Conservation (phyloP, 2,797 vertebrate species). For the Tachyglossus aculeatus region DNA sequence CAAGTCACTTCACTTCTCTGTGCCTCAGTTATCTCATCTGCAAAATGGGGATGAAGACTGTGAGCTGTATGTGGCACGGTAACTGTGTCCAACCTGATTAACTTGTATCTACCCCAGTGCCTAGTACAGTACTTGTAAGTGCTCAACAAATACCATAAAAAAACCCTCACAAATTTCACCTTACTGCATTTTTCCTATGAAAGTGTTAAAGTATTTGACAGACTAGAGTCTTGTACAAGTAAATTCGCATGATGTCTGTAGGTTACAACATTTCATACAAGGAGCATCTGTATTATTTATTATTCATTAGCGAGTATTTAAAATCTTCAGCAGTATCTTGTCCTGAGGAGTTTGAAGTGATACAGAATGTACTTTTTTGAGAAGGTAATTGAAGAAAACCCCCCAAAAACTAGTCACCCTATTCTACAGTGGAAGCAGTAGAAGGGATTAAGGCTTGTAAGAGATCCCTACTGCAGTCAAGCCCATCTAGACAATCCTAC, state of each 20-base stretch:
- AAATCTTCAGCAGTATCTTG: slow-evolving; percentile 15
- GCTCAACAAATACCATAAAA: no score
- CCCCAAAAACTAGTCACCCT: background rate
- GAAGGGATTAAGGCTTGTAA: background rate
- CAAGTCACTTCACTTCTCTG: no score
- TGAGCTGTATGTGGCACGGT: no score
- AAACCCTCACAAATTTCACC: no score
- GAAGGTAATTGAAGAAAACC: no score
- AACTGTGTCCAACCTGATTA: no score
- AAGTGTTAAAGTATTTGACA: background rate
- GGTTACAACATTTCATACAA: background rate
- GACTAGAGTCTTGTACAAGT: background rate
- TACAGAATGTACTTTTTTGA: background rate
- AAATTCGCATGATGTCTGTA: slow-evolving; percentile 1
- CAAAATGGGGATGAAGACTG: no score
- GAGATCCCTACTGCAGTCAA: background rate
- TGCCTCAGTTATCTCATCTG: no score
- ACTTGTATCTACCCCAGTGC: no score
- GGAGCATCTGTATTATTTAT: background rate
- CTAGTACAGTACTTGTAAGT: no score
- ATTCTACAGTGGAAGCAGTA: background rate
- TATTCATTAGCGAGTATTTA: background rate
- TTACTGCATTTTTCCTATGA: no score
- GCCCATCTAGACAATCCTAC: background rate
- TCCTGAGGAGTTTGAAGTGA: background rate